Conservation (phyloP, 2,113 vertebrate genomes). For the Aegotheles bennettii region DNA sequence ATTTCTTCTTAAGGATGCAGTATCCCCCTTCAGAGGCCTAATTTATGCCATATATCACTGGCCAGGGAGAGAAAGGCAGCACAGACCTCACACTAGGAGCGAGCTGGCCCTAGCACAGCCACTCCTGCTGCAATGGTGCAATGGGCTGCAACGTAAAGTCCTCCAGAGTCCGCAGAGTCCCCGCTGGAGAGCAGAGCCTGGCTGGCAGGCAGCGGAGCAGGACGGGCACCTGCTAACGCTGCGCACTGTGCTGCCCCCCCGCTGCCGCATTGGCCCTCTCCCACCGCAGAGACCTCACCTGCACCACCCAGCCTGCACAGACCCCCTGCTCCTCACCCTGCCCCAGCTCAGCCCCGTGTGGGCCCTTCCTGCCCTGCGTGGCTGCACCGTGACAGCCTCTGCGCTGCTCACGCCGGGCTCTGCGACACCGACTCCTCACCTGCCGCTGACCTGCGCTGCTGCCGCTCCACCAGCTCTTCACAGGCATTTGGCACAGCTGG, state of each 20-base stretch:
- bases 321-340: not conserved
- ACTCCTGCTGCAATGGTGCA: slow-evolving; percentile 31
- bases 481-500: slow-evolving; percentile 6
- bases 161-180: slow-evolving; percentile 8
- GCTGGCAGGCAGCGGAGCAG: slow-evolving; percentile 20
- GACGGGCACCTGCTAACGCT: not conserved
- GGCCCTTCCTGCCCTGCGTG: not conserved
- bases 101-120: slow-evolving; percentile 34
- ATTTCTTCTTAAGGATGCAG: slow-evolving; percentile 90
- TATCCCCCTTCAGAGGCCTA: slow-evolving; percentile 80
- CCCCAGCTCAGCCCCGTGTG: not conserved
- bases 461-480: not conserved
- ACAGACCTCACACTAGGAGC: slow-evolving; percentile 55
- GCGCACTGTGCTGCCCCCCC: not conserved
- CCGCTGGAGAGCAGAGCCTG: not conserved
- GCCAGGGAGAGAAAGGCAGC: slow-evolving; percentile 63
- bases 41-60: slow-evolving; percentile 77
- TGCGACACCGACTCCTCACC: not conserved
- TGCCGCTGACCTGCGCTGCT: not conserved
- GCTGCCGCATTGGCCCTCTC: not conserved
- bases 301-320: not conserved
- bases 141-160: not conserved
- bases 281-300: not conserved
- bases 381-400: not conserved
- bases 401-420: too few relatives aligned